phyloP scores from a whole-genome alignment of 2,888 invertebrate species.

The Agonopterix alstromeriana region DNA sequence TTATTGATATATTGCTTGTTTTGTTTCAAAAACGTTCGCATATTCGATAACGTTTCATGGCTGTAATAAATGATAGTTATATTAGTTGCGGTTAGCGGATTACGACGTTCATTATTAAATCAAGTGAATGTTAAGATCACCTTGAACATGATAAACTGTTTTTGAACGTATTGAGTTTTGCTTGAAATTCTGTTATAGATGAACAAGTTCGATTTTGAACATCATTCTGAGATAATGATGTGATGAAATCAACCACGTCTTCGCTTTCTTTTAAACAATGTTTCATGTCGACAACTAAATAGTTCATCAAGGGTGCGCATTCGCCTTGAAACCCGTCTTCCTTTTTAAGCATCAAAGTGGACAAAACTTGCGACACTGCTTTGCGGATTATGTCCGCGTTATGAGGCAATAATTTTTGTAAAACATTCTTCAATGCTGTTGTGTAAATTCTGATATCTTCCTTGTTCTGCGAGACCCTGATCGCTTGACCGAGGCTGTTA shows the following conservation, averaged over 20 bases:
- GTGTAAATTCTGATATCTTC: constrained; percentile 38
- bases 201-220: constrained; percentile 20
- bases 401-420: constrained; percentile 54
- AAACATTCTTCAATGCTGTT: constrained; percentile 56
- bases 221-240: constrained; percentile 27
- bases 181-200: constrained; percentile 30
- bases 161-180: constrained; percentile 39
- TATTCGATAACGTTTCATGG: constrained; percentile 70
- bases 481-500: constrained; percentile 69
- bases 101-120: neutral
- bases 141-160: constrained; percentile 44
- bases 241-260: constrained; percentile 46
- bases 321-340: constrained; percentile 38
- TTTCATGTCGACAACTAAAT: constrained; percentile 70
- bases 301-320: constrained; percentile 60
- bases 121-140: constrained; percentile 20
- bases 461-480: constrained; percentile 46
- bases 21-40: constrained; percentile 67
- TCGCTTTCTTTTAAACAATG: constrained; percentile 59
- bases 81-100: too few relatives aligned
- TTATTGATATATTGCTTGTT: constrained; percentile 71
- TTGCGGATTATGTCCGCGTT: constrained; percentile 55
- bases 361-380: constrained; percentile 70
- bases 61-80: constrained; percentile 30
- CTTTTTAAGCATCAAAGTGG: constrained; percentile 64